A percentile compares a stretch with the other conserved stretches of the same genome.
Evolutionary conservation across 1,140 invertebrate species (phyloP).

Genomic region (Caerostris darwini): DNA sequence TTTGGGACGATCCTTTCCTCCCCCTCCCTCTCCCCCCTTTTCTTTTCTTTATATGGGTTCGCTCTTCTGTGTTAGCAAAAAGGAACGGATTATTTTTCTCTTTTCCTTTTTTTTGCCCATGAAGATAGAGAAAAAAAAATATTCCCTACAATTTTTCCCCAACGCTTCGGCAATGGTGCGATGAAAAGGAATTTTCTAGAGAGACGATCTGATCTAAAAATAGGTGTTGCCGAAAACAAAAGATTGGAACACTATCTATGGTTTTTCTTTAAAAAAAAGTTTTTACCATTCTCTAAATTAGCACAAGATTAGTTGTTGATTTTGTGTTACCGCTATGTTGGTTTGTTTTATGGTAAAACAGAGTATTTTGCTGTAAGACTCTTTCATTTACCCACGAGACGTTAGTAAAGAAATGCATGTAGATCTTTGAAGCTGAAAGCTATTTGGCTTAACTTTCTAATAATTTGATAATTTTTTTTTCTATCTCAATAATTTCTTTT

Average conservation of each 20-base stretch:
- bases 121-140: not conserved
- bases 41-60: slow-evolving; percentile 7
- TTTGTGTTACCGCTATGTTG: not conserved
- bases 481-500: too few species aligned
- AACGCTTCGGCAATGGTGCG: not conserved
- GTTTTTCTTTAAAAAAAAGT: not conserved
- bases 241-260: not conserved
- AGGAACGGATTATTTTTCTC: slow-evolving; percentile 57
- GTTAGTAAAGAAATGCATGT: too few species aligned
- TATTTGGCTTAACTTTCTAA: too few species aligned
- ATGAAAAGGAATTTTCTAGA: slow-evolving; percentile 37
- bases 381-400: too few species aligned
- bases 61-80: slow-evolving; percentile 26
- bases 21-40: not conserved
- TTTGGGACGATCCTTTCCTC: slow-evolving; percentile 51
- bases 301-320: not conserved
- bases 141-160: slow-evolving; percentile 23
- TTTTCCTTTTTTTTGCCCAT: not conserved
- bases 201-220: slow-evolving; percentile 34
- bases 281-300: slow-evolving; percentile 32
- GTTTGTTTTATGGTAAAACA: too few species aligned
- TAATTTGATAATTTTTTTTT: too few species aligned
- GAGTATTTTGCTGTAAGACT: too few species aligned
- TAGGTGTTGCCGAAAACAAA: slow-evolving; percentile 29
- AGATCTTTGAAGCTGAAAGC: too few species aligned